Conservation (phyloP, 64 coral and sea anemone species). For the Montipora cactus region DNA sequence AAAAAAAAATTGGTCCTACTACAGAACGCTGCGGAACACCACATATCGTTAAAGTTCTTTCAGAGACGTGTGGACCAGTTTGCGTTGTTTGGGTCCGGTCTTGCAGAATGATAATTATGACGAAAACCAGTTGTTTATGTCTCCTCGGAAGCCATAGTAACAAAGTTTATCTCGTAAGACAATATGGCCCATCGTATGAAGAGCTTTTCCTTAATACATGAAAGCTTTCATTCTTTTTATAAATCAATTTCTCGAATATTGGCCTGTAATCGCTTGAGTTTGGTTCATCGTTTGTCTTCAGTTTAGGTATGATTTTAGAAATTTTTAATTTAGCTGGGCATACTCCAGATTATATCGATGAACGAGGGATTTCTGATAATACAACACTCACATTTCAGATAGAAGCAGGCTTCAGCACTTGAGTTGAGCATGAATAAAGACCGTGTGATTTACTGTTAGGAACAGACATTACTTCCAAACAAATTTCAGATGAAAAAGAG, state of each 20-base stretch:
- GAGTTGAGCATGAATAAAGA: background rate
- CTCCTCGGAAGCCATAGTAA: too few relatives aligned
- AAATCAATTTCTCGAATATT: background rate
- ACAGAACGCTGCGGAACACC: too few relatives aligned
- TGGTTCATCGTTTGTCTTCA: too few relatives aligned
- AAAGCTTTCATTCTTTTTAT: background rate
- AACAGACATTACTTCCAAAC: background rate
- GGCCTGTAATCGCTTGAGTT: too few relatives aligned
- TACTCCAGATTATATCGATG: background rate
- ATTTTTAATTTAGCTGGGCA: slow-evolving; percentile 6
- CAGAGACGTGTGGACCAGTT: too few relatives aligned
- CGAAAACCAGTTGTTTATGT: too few relatives aligned
- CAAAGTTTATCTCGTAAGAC: too few relatives aligned
- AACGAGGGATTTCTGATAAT: background rate
- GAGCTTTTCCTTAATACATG: background rate
- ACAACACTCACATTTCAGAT: background rate
- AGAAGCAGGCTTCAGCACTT: background rate
- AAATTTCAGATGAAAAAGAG: too few relatives aligned
- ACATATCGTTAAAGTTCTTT: too few relatives aligned
- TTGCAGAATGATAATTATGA: too few relatives aligned
- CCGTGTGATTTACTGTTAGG: background rate
- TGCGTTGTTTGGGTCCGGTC: too few relatives aligned
- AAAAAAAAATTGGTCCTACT: too few relatives aligned
- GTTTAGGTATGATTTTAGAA: background rate
- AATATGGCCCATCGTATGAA: background rate